Percentiles rank a stretch among this genome's conserved stretches.
Evolutionary conservation across 2,797 vertebrate species (phyloP).

Genomic region (Coreius guichenoti): DNA sequence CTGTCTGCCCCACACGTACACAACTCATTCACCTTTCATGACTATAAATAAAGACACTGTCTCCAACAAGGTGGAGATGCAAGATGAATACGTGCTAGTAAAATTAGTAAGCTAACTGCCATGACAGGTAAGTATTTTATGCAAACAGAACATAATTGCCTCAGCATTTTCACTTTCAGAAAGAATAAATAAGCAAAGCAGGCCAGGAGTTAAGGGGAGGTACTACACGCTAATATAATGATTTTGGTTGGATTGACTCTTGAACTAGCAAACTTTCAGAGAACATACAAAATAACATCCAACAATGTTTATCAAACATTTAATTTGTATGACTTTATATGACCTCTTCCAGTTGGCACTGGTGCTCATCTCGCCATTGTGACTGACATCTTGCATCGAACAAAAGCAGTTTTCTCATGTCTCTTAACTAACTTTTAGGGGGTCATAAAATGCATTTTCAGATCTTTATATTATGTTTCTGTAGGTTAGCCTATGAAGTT

Average conservation of each 20-base stretch:
- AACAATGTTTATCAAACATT: neutral
- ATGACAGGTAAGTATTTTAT: neutral
- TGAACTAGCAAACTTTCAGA: neutral
- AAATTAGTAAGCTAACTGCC: neutral
- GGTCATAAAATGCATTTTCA: neutral
- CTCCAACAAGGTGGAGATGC: neutral
- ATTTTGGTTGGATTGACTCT: neutral
- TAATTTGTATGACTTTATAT: neutral
- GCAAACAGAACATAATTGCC: neutral
- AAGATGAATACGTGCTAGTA: neutral
- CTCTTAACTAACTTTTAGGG: neutral
- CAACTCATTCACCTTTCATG: neutral
- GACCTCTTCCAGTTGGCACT: neutral
- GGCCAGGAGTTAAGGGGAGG: neutral
- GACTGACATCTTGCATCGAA: neutral
- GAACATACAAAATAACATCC: neutral
- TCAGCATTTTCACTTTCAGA: neutral
- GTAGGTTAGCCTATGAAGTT: neutral
- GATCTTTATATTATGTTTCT: neutral
- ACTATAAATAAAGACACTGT: conserved; percentile 21
- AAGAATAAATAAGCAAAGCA: neutral
- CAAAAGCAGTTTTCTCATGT: neutral
- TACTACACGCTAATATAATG: neutral
- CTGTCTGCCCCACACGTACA: neutral
- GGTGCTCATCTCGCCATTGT: neutral